Base-by-base conservation (phyloP, 2,888 invertebrate species). In the Lysandra coridon region DNA sequence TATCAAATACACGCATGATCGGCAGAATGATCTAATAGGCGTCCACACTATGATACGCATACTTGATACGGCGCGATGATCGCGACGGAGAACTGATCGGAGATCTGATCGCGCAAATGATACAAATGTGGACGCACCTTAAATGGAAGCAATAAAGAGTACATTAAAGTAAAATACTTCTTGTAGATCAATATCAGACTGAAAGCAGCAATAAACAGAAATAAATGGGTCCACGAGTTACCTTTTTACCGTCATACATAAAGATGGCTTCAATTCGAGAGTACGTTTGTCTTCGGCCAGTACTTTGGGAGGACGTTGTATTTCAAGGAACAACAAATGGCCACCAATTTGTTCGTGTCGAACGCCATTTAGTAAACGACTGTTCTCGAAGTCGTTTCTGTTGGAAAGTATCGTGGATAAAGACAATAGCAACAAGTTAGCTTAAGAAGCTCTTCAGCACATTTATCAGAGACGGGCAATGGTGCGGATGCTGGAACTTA, bases 361-460 rank as follows among this genome's bases (percentile, higher is more conserved):
- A 83, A 78, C 83, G 85, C 87, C 85, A 84, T 85, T 84, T 84
- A 84, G 84, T 83, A 81, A 84, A 83, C 81, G 84, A 80, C 83
- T 83, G 82, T 83, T 82, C 80, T 79, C 80, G 81, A 83, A 85
- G 83, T 83, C 83, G 81, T 84, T 84, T 85, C 83, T 84, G 84
- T 85, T 85, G 82, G 81, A 82, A 83, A 82, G 83, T 84, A 85
- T 85, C 85, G 85, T 83, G 85, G 83, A 84, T 83, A 84, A 84
- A 86, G 86, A 85, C 85, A 85, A 88, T 86, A 86, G 85, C 90
- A 91, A 91, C 89, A 90, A 91, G 89, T 90, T 88, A 89, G 85
- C 85, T 87, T 81, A 82, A 64, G 77, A 53, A 57, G 77, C 77
- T 37, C 77, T 12, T 57, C 57, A 23, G 5, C 62, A 62, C 78